A percentile compares a stretch with the other conserved stretches of the same genome.
phyloP scores from a whole-genome alignment of 2,113 vertebrate genomes.

The Sceloporus undulatus region DNA sequence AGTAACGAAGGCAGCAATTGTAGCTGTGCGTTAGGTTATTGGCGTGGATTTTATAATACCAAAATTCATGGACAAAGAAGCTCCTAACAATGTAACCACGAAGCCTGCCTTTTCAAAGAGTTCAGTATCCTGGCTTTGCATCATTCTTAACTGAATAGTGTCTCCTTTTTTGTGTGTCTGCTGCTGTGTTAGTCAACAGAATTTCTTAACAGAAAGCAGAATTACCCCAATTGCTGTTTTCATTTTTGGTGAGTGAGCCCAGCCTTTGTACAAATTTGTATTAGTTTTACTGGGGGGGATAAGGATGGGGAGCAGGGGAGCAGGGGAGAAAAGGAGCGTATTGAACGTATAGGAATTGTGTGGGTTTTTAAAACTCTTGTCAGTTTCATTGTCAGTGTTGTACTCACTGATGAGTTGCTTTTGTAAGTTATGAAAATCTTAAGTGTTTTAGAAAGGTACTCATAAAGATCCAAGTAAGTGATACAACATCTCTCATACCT shows the following conservation, averaged over 20 bases:
- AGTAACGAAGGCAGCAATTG: background rate
- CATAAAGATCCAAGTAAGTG: background rate
- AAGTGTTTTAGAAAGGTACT: background rate
- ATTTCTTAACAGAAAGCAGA: conserved; percentile 4
- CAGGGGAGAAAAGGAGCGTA: background rate
- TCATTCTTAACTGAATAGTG: conserved; percentile 9
- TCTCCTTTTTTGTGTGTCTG: conserved; percentile 25
- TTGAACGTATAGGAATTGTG: background rate
- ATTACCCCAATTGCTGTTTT: conserved; percentile 13
- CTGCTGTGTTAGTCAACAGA: background rate
- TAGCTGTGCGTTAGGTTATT: conserved; percentile 19
- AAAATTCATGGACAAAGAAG: conserved; percentile 11
- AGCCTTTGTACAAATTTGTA: conserved; percentile 16
- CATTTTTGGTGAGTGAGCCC: conserved; percentile 19
- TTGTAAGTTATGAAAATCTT: background rate
- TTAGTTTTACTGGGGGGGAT: background rate
- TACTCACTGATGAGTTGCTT: background rate
- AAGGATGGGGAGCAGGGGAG: background rate
- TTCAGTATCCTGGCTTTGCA: background rate
- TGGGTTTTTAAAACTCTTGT: background rate
- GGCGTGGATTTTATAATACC: conserved; percentile 33
- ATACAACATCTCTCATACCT: background rate
- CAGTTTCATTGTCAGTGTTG: background rate
- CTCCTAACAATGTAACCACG: conserved; percentile 17
- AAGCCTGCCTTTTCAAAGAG: background rate